Conservation (phyloP, 2,888 invertebrate genomes). For the Tipula unca region DNA sequence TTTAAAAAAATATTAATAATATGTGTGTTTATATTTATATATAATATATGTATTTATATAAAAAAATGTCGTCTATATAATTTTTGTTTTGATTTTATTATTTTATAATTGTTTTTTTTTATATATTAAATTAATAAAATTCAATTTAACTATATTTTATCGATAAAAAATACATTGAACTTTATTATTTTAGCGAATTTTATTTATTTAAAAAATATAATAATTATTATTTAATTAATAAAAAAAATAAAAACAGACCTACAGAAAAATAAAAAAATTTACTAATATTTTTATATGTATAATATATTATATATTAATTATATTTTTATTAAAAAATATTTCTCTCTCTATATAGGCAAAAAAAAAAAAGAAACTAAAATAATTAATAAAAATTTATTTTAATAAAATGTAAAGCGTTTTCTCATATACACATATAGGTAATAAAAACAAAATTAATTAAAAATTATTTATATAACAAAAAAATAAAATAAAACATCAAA, state of each 20-base stretch:
- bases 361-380: not conserved
- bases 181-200: not conserved
- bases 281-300: not conserved
- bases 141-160: not conserved
- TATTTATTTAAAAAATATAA: not conserved
- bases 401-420: not conserved
- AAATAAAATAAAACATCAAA: slow-evolving; percentile 14
- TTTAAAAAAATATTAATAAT: not conserved
- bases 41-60: not conserved
- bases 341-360: not conserved
- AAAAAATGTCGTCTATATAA: slow-evolving; percentile 2
- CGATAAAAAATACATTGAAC: slow-evolving; percentile 2
- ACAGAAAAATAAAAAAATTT: slow-evolving; percentile 1
- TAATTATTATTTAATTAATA: not conserved
- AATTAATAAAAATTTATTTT: slow-evolving; percentile 8
- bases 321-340: slow-evolving; percentile 8
- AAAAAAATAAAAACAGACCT: not conserved
- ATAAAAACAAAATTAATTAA: not conserved
- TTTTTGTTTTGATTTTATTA: not conserved
- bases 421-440: not conserved
- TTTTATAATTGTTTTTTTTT: not conserved
- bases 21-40: not conserved
- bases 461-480: not conserved
- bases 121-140: not conserved
- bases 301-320: not conserved